phyloP scores from a whole-genome alignment of 2,113 vertebrate genomes.

The Trematocara macrostoma region DNA sequence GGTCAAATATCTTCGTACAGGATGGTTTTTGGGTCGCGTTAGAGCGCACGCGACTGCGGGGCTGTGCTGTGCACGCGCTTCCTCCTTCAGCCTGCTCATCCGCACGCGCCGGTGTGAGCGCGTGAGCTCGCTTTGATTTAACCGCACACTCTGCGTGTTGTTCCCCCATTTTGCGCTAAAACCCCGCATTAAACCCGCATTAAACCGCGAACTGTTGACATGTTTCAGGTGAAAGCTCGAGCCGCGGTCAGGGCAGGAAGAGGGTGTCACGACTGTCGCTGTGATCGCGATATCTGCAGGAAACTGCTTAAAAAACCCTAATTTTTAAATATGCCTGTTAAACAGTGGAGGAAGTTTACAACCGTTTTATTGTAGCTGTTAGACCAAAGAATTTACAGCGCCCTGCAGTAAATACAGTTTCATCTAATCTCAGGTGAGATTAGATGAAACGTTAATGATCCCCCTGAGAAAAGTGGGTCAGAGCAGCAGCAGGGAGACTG shows the following conservation, averaged over 20 bases:
- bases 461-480: background rate
- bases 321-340: background rate
- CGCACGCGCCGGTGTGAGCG: conserved; percentile 11
- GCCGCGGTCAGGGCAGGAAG: no score
- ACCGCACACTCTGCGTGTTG: background rate
- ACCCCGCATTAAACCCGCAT: no score
- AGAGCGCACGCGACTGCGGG: background rate
- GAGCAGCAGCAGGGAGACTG: background rate
- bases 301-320: background rate
- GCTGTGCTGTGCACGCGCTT: background rate
- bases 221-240: background rate
- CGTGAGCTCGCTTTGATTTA: background rate
- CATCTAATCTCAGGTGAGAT: background rate
- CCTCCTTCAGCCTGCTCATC: background rate
- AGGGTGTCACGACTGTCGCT: background rate
- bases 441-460: background rate
- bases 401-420: background rate
- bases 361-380: background rate
- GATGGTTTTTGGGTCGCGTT: fast-evolving
- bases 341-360: background rate
- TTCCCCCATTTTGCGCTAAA: background rate
- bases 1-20: background rate
- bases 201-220: background rate
- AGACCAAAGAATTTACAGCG: background rate
- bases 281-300: background rate